phyloP scores from a whole-genome alignment of 2,888 invertebrate genomes.

The Eupithecia tripunctaria region DNA sequence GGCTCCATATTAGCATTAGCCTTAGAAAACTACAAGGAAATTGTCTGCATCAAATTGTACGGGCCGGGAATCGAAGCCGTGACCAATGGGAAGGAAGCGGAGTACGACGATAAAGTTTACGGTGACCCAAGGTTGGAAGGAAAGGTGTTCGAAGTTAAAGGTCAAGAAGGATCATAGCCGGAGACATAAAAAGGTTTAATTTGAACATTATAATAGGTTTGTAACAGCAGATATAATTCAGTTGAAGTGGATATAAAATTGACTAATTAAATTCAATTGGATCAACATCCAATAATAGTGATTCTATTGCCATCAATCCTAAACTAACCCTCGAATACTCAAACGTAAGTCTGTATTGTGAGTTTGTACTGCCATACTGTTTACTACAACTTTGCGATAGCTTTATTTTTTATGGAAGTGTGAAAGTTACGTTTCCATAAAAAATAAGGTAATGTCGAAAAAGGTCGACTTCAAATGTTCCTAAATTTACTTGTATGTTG shows the following conservation, averaged over 20 bases:
- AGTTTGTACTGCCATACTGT: too few relatives aligned
- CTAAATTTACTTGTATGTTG: too few relatives aligned
- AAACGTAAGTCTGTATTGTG: too few relatives aligned
- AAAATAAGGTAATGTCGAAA: too few relatives aligned
- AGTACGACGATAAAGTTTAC: conserved; percentile 83
- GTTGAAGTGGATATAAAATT: not conserved
- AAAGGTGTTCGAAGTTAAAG: conserved; percentile 82
- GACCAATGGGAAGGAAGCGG: conserved; percentile 69
- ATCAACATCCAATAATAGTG: not conserved
- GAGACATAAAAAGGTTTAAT: not conserved
- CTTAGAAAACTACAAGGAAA: conserved; percentile 86
- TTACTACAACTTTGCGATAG: too few relatives aligned
- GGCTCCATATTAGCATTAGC: conserved; percentile 89
- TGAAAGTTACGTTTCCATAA: too few relatives aligned
- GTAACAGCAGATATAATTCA: not conserved
- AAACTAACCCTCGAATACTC: not conserved
- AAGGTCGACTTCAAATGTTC: too few relatives aligned
- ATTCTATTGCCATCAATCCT: not conserved
- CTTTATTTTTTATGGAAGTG: too few relatives aligned
- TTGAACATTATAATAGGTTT: not conserved
- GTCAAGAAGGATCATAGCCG: conserved; percentile 69
- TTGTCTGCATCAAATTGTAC: conserved; percentile 87
- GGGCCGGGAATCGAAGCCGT: conserved; percentile 71
- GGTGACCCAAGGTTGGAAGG: conserved; percentile 66
- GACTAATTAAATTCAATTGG: not conserved